Base-by-base conservation (phyloP, 2,113 vertebrate genomes). In the Scortum barcoo region DNA sequence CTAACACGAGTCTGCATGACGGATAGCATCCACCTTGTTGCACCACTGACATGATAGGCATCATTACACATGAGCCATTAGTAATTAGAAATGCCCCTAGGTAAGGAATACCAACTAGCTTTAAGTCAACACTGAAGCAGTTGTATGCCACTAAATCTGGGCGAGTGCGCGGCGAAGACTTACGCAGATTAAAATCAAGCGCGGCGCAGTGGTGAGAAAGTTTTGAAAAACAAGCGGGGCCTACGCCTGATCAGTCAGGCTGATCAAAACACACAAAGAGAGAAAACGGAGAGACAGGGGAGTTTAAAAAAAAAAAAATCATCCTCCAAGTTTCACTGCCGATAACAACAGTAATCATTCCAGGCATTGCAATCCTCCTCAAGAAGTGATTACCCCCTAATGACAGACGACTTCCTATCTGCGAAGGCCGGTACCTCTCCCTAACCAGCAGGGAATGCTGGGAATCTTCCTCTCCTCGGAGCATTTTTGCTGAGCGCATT, bases 371-470 rank as follows among this genome's bases (percentile, higher is more conserved):
- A 66, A 80, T 81, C 80, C 89, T 92, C 81, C 89, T 91, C 77
- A 50, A 92, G 88, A 88, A 91, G 86, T 89, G 90, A 93, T 93
- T 87, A 91, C 76, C 80, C 87, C 76, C 77, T 87, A 89, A 89
- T 91, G 92, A 94, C 86, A 93, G 91, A 93, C 16, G 77, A 92
- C 91, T 93, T 94, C 93, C 93, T 93, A 87, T 93, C 91, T 81
- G 63, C 24, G 88, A 90, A 86, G 91, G 88, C 83, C 81, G 38
- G 68, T 78, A 73, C 86, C 67, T 78, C 92, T 90, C 85, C 90
- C 88, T 85, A 86, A 88, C 72, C 87, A 85, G 56, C 0, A 26
- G 86, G 86, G 90, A 94, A 94, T 93, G 90, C 87, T 73, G 89
- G 86, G 92, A 94, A 92, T 92, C 86, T 87, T 90, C 86, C 86